Percentiles rank a stretch among this genome's conserved stretches.
Evolutionary conservation across 2,113 vertebrate species (phyloP).

Genomic region (Tylochromis polylepis): DNA sequence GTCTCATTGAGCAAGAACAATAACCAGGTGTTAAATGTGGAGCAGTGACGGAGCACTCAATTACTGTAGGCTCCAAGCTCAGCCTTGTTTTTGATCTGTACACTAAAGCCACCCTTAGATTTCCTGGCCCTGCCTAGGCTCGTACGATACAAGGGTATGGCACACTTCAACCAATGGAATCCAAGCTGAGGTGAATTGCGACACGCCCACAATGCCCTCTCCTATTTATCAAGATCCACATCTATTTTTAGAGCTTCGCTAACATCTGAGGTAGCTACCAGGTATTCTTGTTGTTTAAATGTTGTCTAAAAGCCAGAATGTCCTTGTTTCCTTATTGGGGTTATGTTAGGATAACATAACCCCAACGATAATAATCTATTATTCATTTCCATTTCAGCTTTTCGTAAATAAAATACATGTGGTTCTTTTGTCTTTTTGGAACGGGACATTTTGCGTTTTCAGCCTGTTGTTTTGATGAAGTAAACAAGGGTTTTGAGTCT

Average conservation of each 20-base stretch:
- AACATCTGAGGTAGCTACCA: neutral
- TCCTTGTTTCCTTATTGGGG: neutral
- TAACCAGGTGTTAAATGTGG: neutral
- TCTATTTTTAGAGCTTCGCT: slow-evolving; percentile 26
- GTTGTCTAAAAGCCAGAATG: neutral
- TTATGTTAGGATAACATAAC: neutral
- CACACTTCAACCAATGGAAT: slow-evolving; percentile 19
- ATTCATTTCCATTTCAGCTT: slow-evolving; percentile 1
- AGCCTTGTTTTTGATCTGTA: neutral
- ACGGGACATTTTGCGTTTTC: slow-evolving; percentile 1
- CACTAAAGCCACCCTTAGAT: neutral
- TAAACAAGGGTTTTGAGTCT: slow-evolving; percentile 27
- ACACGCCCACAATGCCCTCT: neutral
- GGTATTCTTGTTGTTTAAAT: neutral
- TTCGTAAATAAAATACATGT: slow-evolving; percentile 10
- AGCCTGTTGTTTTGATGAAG: neutral
- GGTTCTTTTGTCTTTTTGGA: neutral
- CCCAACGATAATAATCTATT: neutral
- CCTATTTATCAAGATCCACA: slow-evolving; percentile 19
- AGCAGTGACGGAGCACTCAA: neutral
- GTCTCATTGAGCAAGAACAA: neutral
- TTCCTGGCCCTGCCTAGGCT: slow-evolving; percentile 6
- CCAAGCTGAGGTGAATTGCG: neutral
- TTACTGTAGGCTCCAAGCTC: neutral
- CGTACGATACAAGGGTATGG: slow-evolving; percentile 5